Evolutionary conservation across 2,888 invertebrate genomes (phyloP).

Genomic region (Brachypalpus laphriformis): DNA sequence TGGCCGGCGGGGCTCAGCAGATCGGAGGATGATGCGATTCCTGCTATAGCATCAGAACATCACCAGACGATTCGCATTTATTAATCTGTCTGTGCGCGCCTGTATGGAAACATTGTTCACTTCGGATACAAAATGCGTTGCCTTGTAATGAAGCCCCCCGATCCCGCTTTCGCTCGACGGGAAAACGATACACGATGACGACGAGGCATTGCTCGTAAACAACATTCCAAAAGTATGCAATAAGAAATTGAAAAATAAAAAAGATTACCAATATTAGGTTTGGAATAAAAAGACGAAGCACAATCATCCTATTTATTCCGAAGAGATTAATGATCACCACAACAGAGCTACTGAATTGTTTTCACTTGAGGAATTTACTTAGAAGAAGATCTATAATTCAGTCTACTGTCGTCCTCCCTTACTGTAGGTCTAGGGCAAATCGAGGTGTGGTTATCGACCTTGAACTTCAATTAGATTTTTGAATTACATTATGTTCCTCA

Average conservation of each 20-base stretch:
- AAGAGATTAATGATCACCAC: neutral
- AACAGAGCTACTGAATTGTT: neutral
- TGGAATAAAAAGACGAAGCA: neutral
- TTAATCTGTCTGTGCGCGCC: slow-evolving; percentile 4
- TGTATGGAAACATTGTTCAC: neutral
- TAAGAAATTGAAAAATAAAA: neutral
- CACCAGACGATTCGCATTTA: slow-evolving; percentile 14
- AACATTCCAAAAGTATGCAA: slow-evolving; percentile 3
- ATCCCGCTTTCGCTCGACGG: too few species aligned
- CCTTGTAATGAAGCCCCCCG: neutral
- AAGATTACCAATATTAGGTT: too few species aligned
- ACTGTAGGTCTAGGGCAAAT: too few species aligned
- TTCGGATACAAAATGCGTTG: neutral
- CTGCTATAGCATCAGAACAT: neutral
- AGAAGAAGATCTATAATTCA: neutral
- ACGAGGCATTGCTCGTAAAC: neutral
- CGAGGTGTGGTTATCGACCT: too few species aligned
- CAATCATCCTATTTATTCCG: neutral
- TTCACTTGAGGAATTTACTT: neutral
- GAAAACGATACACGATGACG: too few species aligned
- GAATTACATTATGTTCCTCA: too few species aligned
- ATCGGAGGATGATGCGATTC: neutral
- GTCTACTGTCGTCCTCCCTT: too few species aligned
- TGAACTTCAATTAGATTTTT: too few species aligned
- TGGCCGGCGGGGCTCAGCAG: neutral